These are phyloP conservation scores for Poicephalus meyeri DNA, from an alignment of 2,113 vertebrate species.

Conservation along the genomic window DNA sequence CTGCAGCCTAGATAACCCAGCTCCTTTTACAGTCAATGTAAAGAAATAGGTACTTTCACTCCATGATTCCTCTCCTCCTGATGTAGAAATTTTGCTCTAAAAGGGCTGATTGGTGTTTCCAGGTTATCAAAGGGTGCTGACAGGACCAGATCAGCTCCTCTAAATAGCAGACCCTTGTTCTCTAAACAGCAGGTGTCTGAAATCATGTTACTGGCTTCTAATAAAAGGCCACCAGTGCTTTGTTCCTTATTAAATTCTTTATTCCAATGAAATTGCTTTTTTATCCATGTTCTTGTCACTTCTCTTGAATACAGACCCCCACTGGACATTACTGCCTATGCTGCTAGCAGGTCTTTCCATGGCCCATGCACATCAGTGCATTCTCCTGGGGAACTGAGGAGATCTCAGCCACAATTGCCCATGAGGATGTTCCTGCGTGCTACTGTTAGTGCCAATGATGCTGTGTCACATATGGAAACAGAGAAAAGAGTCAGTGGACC, in stretches of 20 bases:
- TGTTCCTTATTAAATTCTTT: not conserved
- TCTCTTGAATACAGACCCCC: fast-evolving
- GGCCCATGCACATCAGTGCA: not conserved
- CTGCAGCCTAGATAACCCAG: not conserved
- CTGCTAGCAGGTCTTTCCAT: not conserved
- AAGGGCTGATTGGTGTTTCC: not conserved
- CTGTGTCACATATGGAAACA: fast-evolving
- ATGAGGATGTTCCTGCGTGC: not conserved
- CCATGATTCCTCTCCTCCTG: not conserved
- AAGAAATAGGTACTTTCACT: not conserved
- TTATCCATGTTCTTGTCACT: not conserved
- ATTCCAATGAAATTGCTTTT: not conserved
- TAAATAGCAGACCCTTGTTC: not conserved
- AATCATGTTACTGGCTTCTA: not conserved
- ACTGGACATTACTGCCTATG: fast-evolving
- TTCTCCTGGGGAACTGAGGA: not conserved
- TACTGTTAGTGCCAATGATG: not conserved
- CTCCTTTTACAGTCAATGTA: not conserved
- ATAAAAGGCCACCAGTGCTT: not conserved
- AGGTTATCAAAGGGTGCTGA: not conserved
- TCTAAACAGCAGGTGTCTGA: not conserved
- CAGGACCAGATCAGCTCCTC: not conserved
- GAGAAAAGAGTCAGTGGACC: not conserved
- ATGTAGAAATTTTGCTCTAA: not conserved
- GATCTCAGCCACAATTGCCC: not conserved